Base-by-base conservation (phyloP, 2,888 invertebrate species). In the Drosophila pseudotalamancana region DNA sequence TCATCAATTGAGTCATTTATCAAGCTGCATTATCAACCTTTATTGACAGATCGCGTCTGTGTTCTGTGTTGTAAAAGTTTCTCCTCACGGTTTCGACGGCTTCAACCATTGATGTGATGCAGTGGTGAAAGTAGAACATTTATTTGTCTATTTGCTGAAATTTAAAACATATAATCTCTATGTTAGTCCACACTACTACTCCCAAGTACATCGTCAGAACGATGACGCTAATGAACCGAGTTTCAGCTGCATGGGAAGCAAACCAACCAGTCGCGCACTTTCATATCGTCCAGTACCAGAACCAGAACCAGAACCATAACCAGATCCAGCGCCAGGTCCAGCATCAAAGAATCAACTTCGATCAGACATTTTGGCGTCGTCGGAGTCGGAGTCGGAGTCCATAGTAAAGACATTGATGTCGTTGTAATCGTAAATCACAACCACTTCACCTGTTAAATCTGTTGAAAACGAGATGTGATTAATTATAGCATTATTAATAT, bases 91-190 rank as follows among this genome's bases (percentile, higher is more conserved):
- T 35, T 32, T 16, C 31, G 62, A 48, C 21, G 32, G 27, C 19
- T 29, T n/a, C 39, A 14, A 14, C 19, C 19, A 18, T 48, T 35
- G 18, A 37, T 51, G 63, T 35, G 18, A 37, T 51, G 63, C 56
- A 45, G 19, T 72, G 81, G 81, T 78, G 83, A 84, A 83, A 83
- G 84, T 84, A 84, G 84, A 77, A 84, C 84, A 73, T 77, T 76
- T 77, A 75, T 76, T 78, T 77, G 73, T 72, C 56, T 77, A 63
- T 73, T 71, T 73, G 63, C 57, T 60, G 42, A 74, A 74, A 66
- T 74, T 73, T 76, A 51, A 73, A 77, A 62, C 71, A 63, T 71
- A 57, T 69, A 61, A 60, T 65, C 61, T 75, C 57, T 60, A 48
- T 72, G 62, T 55, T 39, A 35, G 25, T 53, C 61, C 51, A 23